These are phyloP conservation scores for Drosophila asahinai DNA, from an alignment of 1,140 invertebrate species.

Conservation along the genomic window DNA sequence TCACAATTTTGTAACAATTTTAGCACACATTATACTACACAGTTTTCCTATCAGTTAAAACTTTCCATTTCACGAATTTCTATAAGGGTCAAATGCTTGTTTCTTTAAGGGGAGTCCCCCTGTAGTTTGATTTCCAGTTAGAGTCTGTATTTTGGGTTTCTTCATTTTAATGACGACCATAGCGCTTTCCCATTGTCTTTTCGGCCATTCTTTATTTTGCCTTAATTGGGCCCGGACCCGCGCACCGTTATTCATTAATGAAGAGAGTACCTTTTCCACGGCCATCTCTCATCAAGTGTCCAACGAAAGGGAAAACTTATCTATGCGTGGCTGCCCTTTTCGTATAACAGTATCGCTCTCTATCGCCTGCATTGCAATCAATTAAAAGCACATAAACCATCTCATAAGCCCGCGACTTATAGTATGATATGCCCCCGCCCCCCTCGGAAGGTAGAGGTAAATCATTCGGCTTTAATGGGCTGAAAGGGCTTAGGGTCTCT, in stretches of 20 bases:
- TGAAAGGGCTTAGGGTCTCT: constrained; percentile 9
- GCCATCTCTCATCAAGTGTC: constrained; percentile 26
- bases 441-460: constrained; percentile 3
- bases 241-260: constrained; percentile 73
- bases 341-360: constrained; percentile 24
- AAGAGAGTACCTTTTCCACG: constrained; percentile 35
- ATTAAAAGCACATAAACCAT: constrained; percentile 31
- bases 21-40: background rate
- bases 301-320: constrained; percentile 53
- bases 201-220: constrained; percentile 54
- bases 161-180: constrained; percentile 59
- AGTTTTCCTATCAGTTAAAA: background rate
- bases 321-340: constrained; percentile 21
- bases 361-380: constrained; percentile 24
- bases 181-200: constrained; percentile 51
- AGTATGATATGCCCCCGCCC: background rate
- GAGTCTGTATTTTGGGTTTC: constrained; percentile 38
- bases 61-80: constrained; percentile 1
- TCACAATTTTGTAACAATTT: too few relatives aligned
- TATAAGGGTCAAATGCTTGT: background rate
- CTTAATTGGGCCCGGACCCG: constrained; percentile 60
- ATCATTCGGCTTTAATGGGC: constrained; percentile 34
- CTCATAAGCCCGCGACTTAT: constrained; percentile 14
- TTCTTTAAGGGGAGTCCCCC: constrained; percentile 1
- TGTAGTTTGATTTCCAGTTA: constrained; percentile 17